Conservation (phyloP, 2,113 vertebrate genomes). For the Engystomops pustulosus region DNA sequence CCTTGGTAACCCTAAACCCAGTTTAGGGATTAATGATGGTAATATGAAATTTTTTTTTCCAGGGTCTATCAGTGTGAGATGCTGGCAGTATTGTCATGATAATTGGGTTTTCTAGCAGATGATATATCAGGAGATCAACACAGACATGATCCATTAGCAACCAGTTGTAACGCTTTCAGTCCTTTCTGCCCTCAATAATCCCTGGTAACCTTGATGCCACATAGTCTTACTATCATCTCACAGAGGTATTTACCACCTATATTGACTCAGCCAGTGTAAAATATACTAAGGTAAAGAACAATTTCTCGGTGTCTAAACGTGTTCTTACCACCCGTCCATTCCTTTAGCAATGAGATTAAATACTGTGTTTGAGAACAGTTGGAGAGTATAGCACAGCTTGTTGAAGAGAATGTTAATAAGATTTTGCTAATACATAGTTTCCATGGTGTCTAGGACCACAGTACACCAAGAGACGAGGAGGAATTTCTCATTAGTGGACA, state of each 20-base stretch:
- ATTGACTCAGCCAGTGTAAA: conserved; percentile 46
- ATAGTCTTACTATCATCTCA: not conserved
- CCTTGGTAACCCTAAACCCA: not conserved
- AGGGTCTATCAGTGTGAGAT: not conserved
- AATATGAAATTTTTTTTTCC: conserved; percentile 13
- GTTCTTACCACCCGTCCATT: conserved; percentile 54
- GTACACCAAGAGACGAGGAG: conserved; percentile 61
- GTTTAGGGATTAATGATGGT: not conserved
- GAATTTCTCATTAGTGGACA: conserved; percentile 78
- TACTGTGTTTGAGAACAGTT: conserved; percentile 62
- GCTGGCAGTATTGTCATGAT: conserved; percentile 11
- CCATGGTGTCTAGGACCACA: conserved; percentile 74
- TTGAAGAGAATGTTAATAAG: conserved; percentile 74
- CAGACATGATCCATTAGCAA: conserved; percentile 32
- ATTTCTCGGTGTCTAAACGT: conserved; percentile 60
- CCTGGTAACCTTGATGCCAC: conserved; percentile 29
- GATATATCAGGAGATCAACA: conserved; percentile 39
- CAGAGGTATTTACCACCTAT: conserved; percentile 25
- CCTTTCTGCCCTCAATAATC: conserved; percentile 39
- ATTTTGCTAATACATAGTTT: conserved; percentile 74
- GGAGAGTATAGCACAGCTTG: conserved; percentile 65
- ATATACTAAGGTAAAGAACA: conserved; percentile 47
- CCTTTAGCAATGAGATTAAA: conserved; percentile 57
- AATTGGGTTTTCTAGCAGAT: conserved; percentile 39
- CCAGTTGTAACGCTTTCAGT: conserved; percentile 26